phyloP scores from a whole-genome alignment of 2,888 invertebrate species.

The Diadromus collaris region DNA sequence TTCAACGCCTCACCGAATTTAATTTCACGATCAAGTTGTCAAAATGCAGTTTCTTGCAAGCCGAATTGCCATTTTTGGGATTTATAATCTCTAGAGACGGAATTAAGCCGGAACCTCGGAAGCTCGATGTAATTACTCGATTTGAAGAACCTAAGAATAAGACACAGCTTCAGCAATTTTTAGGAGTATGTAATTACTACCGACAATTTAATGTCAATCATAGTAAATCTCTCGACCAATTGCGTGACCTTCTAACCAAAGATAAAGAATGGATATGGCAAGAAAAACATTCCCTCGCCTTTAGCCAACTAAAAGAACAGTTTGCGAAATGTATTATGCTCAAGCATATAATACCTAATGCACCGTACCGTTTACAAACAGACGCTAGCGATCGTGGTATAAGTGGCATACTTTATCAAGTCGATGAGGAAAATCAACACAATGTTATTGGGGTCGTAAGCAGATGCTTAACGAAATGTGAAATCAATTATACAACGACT shows the following conservation, averaged over 20 bases:
- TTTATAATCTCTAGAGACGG: background rate
- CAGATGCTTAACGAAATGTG: constrained; percentile 52
- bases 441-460: constrained; percentile 62
- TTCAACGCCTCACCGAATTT: background rate
- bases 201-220: too few species aligned
- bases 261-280: background rate
- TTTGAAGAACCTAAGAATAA: background rate
- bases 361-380: background rate
- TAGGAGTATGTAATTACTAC: too few species aligned
- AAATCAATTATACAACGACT: background rate
- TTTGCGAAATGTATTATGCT: background rate
- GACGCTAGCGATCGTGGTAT: constrained; percentile 44
- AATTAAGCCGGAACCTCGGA: background rate
- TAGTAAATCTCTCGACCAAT: background rate
- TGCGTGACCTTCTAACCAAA: constrained; percentile 19
- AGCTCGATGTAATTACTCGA: background rate
- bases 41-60: background rate
- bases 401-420: constrained; percentile 55
- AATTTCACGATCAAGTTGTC: background rate
- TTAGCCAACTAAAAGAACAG: background rate
- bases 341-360: constrained; percentile 15
- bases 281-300: background rate
- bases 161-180: background rate
- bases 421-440: constrained; percentile 22
- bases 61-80: background rate